A percentile compares a stretch with the other conserved stretches of the same genome.
Conservation (phyloP, 2,797 vertebrate genomes). For the Lepus townsendii region DNA sequence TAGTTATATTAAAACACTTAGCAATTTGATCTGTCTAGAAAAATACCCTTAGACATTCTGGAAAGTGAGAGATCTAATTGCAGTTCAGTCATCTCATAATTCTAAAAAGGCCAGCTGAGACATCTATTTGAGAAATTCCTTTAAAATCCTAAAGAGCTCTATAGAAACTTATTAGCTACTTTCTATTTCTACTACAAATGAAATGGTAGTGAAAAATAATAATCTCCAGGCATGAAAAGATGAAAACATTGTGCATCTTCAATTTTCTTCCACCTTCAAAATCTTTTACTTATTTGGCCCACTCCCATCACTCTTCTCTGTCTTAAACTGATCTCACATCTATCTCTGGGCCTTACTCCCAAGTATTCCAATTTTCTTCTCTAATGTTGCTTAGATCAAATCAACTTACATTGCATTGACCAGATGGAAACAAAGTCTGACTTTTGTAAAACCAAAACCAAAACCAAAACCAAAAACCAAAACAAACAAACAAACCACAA, state of each 20-base stretch:
- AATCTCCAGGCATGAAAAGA: neutral
- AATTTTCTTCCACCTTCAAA: constrained; percentile 21
- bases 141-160: constrained; percentile 37
- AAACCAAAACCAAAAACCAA: no score
- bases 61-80: constrained; percentile 50
- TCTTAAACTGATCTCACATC: neutral
- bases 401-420: neutral
- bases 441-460: neutral
- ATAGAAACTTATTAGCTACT: constrained; percentile 27
- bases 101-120: constrained; percentile 12
- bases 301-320: neutral
- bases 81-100: constrained; percentile 19
- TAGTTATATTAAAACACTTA: constrained; percentile 37
- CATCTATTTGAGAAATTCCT: neutral
- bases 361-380: neutral
- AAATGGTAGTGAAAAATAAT: neutral
- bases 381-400: neutral
- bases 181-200: constrained; percentile 27
- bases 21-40: constrained; percentile 62
- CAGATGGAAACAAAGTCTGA: neutral
- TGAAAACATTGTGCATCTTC: constrained; percentile 12
- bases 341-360: neutral
- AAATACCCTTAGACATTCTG: neutral
- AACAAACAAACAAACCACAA: neutral
- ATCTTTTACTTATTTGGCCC: neutral